Conservation (phyloP, 2,888 invertebrate species). For the Eremobia ochroleuca region DNA sequence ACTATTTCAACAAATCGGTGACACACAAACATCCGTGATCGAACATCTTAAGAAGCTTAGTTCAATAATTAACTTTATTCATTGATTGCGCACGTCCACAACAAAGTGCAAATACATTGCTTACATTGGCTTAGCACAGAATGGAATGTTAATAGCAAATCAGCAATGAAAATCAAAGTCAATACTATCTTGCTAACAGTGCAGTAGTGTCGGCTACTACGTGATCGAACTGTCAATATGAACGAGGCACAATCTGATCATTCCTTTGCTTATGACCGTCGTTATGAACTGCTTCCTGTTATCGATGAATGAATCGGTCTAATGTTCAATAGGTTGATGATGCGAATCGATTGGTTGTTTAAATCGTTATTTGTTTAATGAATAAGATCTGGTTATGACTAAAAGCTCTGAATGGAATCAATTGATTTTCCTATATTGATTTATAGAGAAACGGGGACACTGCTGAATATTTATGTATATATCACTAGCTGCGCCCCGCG, state of each 20-base stretch:
- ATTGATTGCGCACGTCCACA: conserved; percentile 28
- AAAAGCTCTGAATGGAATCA: neutral
- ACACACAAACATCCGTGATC: conserved; percentile 25
- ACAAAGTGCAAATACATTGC: conserved; percentile 50
- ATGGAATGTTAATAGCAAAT: conserved; percentile 45
- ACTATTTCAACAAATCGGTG: conserved; percentile 12
- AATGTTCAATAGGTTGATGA: conserved; percentile 18
- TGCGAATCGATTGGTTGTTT: conserved; percentile 12
- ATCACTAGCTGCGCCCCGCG: too few relatives aligned
- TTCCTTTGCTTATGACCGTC: conserved; percentile 39
- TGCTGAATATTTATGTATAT: neutral
- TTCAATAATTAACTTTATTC: conserved; percentile 44
- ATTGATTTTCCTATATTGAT: neutral
- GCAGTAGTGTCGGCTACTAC: conserved; percentile 39
- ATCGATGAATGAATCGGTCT: conserved; percentile 44
- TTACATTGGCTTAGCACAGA: conserved; percentile 30
- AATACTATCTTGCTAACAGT: conserved; percentile 34
- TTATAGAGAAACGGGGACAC: neutral
- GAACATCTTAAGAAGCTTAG: conserved; percentile 21
- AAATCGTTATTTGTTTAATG: conserved; percentile 21
- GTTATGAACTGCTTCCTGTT: conserved; percentile 52
- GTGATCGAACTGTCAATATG: conserved; percentile 49
- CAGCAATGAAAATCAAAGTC: conserved; percentile 56
- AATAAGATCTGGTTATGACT: neutral
- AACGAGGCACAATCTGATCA: conserved; percentile 36